These are phyloP conservation scores for Aporophyla nigra DNA, from an alignment of 2,888 invertebrate genomes.

Conservation along the genomic window DNA sequence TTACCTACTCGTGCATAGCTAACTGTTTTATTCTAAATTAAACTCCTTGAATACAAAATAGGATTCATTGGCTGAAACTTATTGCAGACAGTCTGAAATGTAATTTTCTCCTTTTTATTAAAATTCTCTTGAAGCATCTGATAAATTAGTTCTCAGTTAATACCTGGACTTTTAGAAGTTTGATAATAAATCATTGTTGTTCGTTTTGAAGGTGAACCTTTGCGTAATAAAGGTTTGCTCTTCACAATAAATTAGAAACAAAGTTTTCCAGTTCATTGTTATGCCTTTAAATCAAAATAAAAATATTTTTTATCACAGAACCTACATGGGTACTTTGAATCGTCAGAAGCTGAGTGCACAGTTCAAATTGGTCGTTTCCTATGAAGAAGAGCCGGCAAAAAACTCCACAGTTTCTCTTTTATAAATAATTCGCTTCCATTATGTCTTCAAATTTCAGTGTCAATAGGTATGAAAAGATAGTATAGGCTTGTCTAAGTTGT, in stretches of 20 bases:
- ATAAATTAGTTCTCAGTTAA: constrained; percentile 24
- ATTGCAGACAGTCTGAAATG: constrained; percentile 16
- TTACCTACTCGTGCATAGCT: background rate
- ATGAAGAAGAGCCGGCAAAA: too few species aligned
- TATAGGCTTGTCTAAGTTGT: too few species aligned
- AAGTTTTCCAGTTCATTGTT: background rate
- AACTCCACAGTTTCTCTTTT: too few species aligned
- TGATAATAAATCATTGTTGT: constrained; percentile 27
- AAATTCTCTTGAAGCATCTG: constrained; percentile 17
- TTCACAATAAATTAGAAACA: constrained; percentile 12
- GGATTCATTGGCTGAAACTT: background rate
- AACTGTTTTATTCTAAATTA: background rate
- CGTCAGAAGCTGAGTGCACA: too few species aligned
- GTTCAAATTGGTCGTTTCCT: too few species aligned
- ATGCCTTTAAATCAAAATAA: background rate
- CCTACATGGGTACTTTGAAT: too few species aligned
- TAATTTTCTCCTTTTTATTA: constrained; percentile 30
- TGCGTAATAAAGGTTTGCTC: background rate
- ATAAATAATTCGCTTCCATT: too few species aligned
- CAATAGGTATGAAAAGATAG: too few species aligned
- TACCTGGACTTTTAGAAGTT: constrained; percentile 35
- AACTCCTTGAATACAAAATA: constrained; percentile 33
- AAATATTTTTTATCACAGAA: too few species aligned
- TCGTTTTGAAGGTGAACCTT: background rate
- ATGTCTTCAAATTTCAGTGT: too few species aligned